These are phyloP conservation scores for Parapsyche elsis DNA, from an alignment of 1,140 invertebrate genomes.

Conservation along the genomic window DNA sequence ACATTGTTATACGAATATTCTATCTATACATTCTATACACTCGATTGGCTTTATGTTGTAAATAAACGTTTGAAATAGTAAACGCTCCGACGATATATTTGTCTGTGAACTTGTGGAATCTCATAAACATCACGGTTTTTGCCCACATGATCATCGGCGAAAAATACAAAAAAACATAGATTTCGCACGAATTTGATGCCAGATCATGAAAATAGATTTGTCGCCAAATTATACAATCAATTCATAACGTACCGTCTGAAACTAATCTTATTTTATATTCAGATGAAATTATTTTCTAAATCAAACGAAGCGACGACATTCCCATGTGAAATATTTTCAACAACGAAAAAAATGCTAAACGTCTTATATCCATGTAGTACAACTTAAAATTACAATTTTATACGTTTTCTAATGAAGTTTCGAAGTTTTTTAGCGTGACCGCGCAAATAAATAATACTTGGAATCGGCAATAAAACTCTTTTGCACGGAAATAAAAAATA, in stretches of 20 bases:
- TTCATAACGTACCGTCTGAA: background rate
- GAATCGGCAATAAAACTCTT: too few species aligned
- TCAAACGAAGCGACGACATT: background rate
- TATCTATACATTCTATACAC: too few species aligned
- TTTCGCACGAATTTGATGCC: background rate
- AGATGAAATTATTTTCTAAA: background rate
- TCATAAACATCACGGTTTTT: slow-evolving; percentile 1
- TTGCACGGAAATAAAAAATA: too few species aligned
- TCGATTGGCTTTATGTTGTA: too few species aligned
- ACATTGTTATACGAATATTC: too few species aligned
- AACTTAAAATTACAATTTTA: slow-evolving; percentile 9
- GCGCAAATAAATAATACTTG: background rate
- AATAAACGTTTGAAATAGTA: too few species aligned
- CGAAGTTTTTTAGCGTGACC: too few species aligned
- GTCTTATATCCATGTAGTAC: background rate
- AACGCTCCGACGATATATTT: too few species aligned
- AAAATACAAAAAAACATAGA: too few species aligned
- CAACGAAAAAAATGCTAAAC: slow-evolving; percentile 2
- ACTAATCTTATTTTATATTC: background rate
- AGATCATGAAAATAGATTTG: slow-evolving; percentile 2
- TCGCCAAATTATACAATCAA: slow-evolving; percentile 16
- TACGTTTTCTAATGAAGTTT: background rate
- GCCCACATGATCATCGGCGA: too few species aligned
- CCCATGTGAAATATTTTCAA: too few species aligned
- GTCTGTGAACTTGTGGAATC: background rate